Conservation (phyloP, 2,113 vertebrate species). For the Oreochromis tanganicae region DNA sequence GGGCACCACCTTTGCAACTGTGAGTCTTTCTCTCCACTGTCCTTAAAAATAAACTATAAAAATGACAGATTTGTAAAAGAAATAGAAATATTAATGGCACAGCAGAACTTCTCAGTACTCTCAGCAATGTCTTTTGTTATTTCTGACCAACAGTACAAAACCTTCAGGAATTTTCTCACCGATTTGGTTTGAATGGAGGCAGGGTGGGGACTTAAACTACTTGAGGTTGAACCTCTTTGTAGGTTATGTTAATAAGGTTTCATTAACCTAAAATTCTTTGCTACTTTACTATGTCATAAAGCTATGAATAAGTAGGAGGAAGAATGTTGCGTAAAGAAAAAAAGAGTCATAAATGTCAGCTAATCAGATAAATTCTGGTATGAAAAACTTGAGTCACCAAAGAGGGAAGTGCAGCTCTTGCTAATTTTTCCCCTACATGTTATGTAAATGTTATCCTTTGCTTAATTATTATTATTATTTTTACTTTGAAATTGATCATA, state of each 20-base stretch:
- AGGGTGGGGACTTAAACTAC: background rate
- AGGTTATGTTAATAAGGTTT: background rate
- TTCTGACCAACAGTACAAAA: background rate
- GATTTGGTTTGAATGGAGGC: background rate
- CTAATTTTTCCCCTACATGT: background rate
- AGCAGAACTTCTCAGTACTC: background rate
- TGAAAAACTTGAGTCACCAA: background rate
- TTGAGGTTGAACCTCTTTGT: background rate
- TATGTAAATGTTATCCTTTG: background rate
- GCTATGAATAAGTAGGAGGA: background rate
- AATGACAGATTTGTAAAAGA: background rate
- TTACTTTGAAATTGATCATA: background rate
- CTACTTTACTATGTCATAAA: background rate
- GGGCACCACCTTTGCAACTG: background rate
- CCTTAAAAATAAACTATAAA: background rate
- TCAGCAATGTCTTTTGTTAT: background rate
- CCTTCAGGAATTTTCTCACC: background rate
- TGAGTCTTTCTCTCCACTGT: background rate
- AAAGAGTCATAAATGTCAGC: background rate
- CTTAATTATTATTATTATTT: background rate
- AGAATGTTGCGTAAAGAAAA: background rate
- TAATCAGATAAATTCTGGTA: background rate
- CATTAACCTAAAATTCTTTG: background rate
- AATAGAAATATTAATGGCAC: background rate
- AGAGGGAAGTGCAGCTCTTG: background rate